Evolutionary conservation across 1,140 invertebrate species (phyloP), one percentile per base, ranked within the genome.

Genomic region (Zaprionus kolodkinae): DNA sequence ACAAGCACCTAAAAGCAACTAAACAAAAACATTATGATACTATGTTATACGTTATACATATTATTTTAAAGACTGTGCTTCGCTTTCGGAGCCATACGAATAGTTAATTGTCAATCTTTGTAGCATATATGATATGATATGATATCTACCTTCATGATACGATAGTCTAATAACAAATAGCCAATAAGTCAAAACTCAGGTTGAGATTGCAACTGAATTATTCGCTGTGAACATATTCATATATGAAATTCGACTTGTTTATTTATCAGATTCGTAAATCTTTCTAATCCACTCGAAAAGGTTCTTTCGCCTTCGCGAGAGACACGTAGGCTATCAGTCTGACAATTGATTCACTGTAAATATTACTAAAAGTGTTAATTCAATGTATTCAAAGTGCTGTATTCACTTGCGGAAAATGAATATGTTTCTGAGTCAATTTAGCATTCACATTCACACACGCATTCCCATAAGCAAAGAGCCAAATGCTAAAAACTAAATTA

Each of bases 181-280:
- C 72, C 13, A 50, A 45, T 72, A 86, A 72, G 35, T 59, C 45
- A 78, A 79, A 64, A 78, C 84, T 87, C 83, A 87, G 83, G 83
- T 87, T 87, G 80, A 87, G 83, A 87, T 80, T 87, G 84, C 83
- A 83, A 83, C 73, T 88, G 70, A 79, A 87, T 88, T 79, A 76
- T 87, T 82, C 55, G 69, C 84, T 86, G 79, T 86, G 79, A 87
- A 72, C 72, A 82, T 87, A 81, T 82, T 86, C 63, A 62, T 54
- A 67, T 76, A 70, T 25, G 12, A 68, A 68, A 50, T 72, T 65
- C 43, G 69, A 65, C 40, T 65, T 35, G 27, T 56, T 45, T 30
- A 55, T 25, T 33, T 21, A 50, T 2, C 40, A 45, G 40, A 7
- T 45, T 45, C 11, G 17, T 6, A 12, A 50, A 11, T 17, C 4